phyloP scores from a whole-genome alignment of 1,140 invertebrate species.

The Stenopsyche tienmushanensis region DNA sequence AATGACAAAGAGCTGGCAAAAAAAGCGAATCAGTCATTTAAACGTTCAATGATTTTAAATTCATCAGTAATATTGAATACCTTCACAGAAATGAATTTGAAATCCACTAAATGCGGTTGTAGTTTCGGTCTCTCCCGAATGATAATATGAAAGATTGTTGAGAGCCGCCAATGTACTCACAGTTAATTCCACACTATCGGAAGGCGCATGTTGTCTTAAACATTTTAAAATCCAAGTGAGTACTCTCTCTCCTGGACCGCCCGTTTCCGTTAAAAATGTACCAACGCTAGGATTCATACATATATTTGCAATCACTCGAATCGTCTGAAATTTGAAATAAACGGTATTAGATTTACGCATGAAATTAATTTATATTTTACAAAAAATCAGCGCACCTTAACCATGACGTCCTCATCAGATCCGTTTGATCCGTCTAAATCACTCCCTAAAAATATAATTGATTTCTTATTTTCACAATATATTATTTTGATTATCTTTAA shows the following conservation, averaged over 20 bases:
- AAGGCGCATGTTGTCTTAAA: slow-evolving; percentile 46
- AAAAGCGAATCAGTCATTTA: background rate
- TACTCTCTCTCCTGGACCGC: slow-evolving; percentile 44
- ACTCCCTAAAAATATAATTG: slow-evolving; percentile 46
- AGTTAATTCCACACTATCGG: slow-evolving; percentile 45
- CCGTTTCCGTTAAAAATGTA: slow-evolving; percentile 38
- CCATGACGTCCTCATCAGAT: slow-evolving; percentile 65
- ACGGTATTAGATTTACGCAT: background rate
- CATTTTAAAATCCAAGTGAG: slow-evolving; percentile 47
- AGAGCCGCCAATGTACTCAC: slow-evolving; percentile 50
- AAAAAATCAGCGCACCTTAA: slow-evolving; percentile 55
- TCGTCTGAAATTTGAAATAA: slow-evolving; percentile 44
- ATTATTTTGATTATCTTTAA: background rate
- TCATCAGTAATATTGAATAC: slow-evolving; percentile 36
- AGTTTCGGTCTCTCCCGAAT: slow-evolving; percentile 43
- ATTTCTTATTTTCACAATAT: too few species aligned
- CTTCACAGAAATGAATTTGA: slow-evolving; percentile 48
- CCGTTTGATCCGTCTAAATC: slow-evolving; percentile 56
- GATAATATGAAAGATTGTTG: slow-evolving; percentile 54
- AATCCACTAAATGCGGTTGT: slow-evolving; percentile 43
- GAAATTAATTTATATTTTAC: too few species aligned
- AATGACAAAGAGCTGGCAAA: slow-evolving; percentile 33
- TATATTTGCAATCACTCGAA: slow-evolving; percentile 52
- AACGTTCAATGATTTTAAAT: background rate
- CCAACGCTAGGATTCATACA: slow-evolving; percentile 50